Conservation (phyloP, 2,888 invertebrate species). For the Heteropelma amictum region DNA sequence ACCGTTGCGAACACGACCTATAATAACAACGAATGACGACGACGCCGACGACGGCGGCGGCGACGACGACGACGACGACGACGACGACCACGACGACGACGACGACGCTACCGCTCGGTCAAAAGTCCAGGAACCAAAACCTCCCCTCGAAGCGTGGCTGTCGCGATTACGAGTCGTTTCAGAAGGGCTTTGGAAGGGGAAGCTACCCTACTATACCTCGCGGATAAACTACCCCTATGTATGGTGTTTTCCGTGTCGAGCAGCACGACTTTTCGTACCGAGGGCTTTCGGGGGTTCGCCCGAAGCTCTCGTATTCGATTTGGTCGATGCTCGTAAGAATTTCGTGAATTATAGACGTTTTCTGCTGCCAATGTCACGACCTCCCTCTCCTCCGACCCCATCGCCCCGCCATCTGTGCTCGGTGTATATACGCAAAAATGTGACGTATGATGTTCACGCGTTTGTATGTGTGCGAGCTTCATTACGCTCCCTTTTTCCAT, state of each 20-base stretch:
- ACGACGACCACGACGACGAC: conserved; percentile 29
- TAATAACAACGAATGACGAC: conserved; percentile 9
- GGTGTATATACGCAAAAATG: background rate
- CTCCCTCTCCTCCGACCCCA: too few species aligned
- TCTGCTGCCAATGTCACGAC: too few species aligned
- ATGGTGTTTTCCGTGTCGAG: conserved; percentile 9
- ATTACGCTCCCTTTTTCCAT: conserved; percentile 43
- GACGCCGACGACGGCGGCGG: conserved; percentile 29
- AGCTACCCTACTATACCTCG: conserved; percentile 16
- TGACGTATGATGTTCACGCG: background rate
- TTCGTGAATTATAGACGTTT: too few species aligned
- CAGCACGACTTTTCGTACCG: background rate
- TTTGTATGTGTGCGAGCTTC: background rate
- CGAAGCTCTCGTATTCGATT: too few species aligned
- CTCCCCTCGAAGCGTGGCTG: conserved; percentile 46
- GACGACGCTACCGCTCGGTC: conserved; percentile 45
- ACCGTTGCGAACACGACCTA: conserved; percentile 22
- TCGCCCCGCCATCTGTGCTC: background rate
- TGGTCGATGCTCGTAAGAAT: too few species aligned
- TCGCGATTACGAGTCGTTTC: conserved; percentile 29
- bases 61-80: conserved; percentile 23
- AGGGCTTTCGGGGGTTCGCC: background rate
- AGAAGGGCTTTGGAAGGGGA: background rate
- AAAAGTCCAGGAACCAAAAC: conserved; percentile 52
- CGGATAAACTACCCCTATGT: conserved; percentile 19